Base-by-base conservation (phyloP, 2,888 invertebrate species). In the Zootermopsis nevadensis region DNA sequence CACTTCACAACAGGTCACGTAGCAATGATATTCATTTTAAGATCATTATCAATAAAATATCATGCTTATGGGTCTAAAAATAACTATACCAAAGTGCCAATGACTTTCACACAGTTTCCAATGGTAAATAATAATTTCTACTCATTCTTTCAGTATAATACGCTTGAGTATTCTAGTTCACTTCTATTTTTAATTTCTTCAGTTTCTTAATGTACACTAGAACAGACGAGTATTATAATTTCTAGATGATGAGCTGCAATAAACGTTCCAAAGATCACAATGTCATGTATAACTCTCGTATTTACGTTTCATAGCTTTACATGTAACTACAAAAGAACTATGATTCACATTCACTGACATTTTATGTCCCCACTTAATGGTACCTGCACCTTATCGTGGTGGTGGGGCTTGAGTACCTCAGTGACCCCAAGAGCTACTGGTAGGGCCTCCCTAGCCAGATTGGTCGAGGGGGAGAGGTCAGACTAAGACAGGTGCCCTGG, bases 241-340 rank as follows among this genome's bases (percentile, higher is more conserved):
- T 60, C n/a, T 60, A 60, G n/a, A 60, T 10, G 27, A 27, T 60
- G n/a, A 60, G 27, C 60, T 60, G 60, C 7, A 60, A 60, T n/a
- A 27, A n/a, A 60, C 6, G 60, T 60, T 12, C 60, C 60, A 19
- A 48, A 60, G n/a, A 27, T 60, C 12, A 48, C 15, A 48, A 4
- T 12, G 60, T 27, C 60, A n/a, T 60, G 27, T n/a, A 15, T 48
- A 27, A 60, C n/a, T 27, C 27, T 2, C n/a, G n/a, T 15, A 42
- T 60, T 60, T 31, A 69, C 69, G 22, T 6, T 69, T 69, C 69
- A 31, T 33, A 22, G 22, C 33, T 69, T 33, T 31, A 69, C 33
- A 69, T 33, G 69, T 69, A 69, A 33, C 69, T 33, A 69, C 19
- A 33, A 33, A 31, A 60, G n/a, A 69, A 33, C 69, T 69, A 69